These are phyloP conservation scores for Odontesthes bonariensis DNA, from an alignment of 2,113 vertebrate genomes.

Conservation along the genomic window DNA sequence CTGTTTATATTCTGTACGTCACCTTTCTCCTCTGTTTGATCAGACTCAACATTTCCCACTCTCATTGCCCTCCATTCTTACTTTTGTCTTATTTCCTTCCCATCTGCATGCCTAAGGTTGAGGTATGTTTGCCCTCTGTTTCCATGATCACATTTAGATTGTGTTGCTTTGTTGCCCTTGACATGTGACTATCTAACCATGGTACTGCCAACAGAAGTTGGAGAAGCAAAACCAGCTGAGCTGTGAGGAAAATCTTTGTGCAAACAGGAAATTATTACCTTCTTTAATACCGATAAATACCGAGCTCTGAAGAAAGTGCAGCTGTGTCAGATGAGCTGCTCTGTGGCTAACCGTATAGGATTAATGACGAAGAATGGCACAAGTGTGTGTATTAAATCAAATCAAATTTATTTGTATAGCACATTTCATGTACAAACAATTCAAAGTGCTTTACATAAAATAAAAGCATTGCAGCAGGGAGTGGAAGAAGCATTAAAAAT, in stretches of 20 bases:
- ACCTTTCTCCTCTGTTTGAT: slow-evolving; percentile 34
- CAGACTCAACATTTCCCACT: slow-evolving; percentile 26
- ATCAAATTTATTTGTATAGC: too few species aligned
- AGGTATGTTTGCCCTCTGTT: slow-evolving; percentile 81
- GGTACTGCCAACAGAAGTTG: slow-evolving; percentile 1
- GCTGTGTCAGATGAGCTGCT: neutral
- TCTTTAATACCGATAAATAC: slow-evolving; percentile 1
- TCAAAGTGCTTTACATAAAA: too few species aligned
- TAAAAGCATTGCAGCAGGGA: too few species aligned
- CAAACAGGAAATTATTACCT: slow-evolving; percentile 2
- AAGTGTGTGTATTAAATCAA: neutral
- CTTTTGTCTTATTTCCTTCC: slow-evolving; percentile 54
- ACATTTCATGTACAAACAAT: too few species aligned
- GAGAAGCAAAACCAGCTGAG: slow-evolving; percentile 11
- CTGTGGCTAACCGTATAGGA: neutral
- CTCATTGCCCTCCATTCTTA: slow-evolving; percentile 73
- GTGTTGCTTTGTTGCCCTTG: neutral
- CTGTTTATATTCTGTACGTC: slow-evolving; percentile 1
- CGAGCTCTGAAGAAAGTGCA: neutral
- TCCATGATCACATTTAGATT: slow-evolving; percentile 32
- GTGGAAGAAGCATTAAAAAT: too few species aligned
- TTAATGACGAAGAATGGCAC: neutral
- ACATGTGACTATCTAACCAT: slow-evolving; percentile 1
- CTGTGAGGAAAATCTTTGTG: slow-evolving; percentile 4
- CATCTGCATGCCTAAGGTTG: slow-evolving; percentile 82